Evolutionary conservation across 30 jellyfish, hydroid and myxozoan species (phyloP).

Genomic region (Chrysaora quinquecirrha): DNA sequence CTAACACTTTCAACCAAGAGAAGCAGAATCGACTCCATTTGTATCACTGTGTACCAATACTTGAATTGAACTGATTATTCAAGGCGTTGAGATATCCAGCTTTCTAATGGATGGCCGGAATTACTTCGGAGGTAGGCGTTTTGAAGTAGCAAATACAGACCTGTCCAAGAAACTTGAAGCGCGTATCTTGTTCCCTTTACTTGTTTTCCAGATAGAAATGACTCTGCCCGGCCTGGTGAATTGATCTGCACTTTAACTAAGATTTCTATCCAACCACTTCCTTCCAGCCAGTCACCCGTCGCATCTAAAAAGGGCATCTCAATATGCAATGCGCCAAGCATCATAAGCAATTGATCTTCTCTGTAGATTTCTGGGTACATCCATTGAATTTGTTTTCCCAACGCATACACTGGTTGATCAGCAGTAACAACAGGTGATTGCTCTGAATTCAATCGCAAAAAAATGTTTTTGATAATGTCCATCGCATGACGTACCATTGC

Average conservation of each 20-base stretch:
- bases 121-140: no score
- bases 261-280: background rate
- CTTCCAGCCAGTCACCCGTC: no score
- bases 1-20: no score
- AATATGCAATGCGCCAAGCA: background rate
- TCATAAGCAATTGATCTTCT: background rate
- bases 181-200: no score
- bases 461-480: constrained; percentile 5
- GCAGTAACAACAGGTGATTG: constrained; percentile 19
- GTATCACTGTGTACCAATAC: no score
- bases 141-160: no score
- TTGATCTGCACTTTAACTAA: background rate
- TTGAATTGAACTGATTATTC: no score
- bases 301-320: background rate
- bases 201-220: no score
- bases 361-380: background rate
- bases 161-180: background rate
- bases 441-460: background rate
- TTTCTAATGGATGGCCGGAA: no score
- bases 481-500: constrained; percentile 36
- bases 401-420: constrained; percentile 28
- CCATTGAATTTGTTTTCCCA: constrained; percentile 11
- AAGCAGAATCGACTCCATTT: no score
- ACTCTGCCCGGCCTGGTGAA: background rate
- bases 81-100: no score